These are phyloP conservation scores for Andrena praecox DNA, from an alignment of 2,888 invertebrate genomes.

Conservation along the genomic window DNA sequence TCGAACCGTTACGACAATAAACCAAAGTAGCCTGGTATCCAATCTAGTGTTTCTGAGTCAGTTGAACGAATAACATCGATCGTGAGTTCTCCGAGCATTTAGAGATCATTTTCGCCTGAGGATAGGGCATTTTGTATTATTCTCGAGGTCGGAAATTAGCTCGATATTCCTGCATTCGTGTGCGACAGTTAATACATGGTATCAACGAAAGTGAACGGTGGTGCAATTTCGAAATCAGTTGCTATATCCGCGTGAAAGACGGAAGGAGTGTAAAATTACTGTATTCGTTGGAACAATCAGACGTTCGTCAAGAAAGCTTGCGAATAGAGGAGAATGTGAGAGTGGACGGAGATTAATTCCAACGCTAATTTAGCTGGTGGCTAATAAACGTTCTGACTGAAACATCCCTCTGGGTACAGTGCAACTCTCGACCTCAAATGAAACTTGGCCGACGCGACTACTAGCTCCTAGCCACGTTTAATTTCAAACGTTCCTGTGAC, in stretches of 20 bases:
- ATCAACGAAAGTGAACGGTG: background rate
- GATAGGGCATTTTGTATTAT: background rate
- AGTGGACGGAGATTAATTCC: constrained; percentile 64
- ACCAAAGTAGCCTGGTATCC: background rate
- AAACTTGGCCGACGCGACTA: constrained; percentile 32
- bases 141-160: background rate
- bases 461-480: constrained; percentile 4
- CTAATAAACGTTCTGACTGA: constrained; percentile 46
- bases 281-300: constrained; percentile 12
- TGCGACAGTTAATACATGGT: background rate
- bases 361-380: constrained; percentile 57
- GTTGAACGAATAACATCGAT: background rate
- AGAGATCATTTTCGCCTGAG: too few species aligned
- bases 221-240: constrained; percentile 8
- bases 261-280: constrained; percentile 34
- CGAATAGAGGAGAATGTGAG: constrained; percentile 29
- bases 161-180: background rate
- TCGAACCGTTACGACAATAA: background rate
- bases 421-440: constrained; percentile 47
- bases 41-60: background rate
- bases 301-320: constrained; percentile 7
- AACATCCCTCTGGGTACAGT: constrained; percentile 44
- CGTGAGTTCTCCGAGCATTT: too few species aligned
- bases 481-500: constrained; percentile 7
- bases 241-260: background rate